phyloP scores from a whole-genome alignment of 2,113 vertebrate genomes.

The Brevimyrus niger region DNA sequence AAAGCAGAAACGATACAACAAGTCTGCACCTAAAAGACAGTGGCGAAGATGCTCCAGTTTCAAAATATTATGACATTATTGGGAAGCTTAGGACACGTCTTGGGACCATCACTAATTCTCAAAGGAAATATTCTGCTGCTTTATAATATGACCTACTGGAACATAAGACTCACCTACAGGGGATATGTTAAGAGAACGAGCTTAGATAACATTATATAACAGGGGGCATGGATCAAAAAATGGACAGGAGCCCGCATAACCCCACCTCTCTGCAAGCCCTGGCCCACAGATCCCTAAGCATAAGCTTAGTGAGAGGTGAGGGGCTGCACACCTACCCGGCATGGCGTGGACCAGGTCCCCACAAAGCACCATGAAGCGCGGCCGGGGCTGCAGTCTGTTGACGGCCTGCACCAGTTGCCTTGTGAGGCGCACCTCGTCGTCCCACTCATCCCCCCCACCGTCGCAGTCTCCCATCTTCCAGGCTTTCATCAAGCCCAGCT shows the following conservation, averaged over 20 bases:
- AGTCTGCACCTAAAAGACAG: background rate
- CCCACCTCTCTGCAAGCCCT: background rate
- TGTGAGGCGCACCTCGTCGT: conserved; percentile 75
- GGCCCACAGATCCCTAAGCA: background rate
- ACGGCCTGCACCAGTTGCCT: conserved; percentile 73
- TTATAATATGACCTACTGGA: background rate
- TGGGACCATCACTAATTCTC: background rate
- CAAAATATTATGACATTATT: background rate
- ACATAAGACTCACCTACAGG: background rate
- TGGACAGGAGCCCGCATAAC: background rate
- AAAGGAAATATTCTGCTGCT: background rate
- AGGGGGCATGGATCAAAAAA: background rate
- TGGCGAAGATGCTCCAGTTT: background rate
- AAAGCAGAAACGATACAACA: background rate
- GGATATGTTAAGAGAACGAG: background rate
- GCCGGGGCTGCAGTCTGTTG: conserved; percentile 72
- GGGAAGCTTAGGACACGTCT: background rate
- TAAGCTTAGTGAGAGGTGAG: background rate
- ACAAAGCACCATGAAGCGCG: conserved; percentile 83
- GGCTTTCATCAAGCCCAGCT: conserved; percentile 92
- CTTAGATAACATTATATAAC: background rate
- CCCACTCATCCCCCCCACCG: conserved; percentile 80
- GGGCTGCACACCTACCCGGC: conserved; percentile 67
- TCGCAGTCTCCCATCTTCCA: conserved; percentile 71
- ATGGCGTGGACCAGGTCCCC: conserved; percentile 89